Base-by-base conservation (phyloP, 2,888 invertebrate genomes). In the Abscondita cerata region DNA sequence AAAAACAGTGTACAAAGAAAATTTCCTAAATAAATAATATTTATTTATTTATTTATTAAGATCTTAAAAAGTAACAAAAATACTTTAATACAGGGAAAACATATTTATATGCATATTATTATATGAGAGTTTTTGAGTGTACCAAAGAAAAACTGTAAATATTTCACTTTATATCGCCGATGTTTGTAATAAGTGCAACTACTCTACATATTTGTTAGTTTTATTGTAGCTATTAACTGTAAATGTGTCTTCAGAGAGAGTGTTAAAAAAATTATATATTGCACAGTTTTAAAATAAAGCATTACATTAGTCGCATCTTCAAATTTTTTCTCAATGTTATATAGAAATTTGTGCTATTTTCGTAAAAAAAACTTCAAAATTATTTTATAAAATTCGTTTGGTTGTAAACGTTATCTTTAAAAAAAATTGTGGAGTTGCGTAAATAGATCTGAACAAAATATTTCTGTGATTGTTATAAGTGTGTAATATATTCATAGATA, bases 381-480 rank as follows among this genome's bases (percentile, higher is more conserved):
- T 66, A 66, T 62, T 69, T 64, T 64, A 57, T 67, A 66, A 64
- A 66, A 64, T 57, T 25, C 57, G 52, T 52, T 52, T 61, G 41
- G 48, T 46, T 53, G 57, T 53, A 48, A 25, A 8, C 16, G 8
- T 16, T 41, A 41, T 15, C 9, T 41, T n/a, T 18, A 44, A 1
- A 40, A 44, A 2, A 53, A 54, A 18, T 59, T 64, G 65, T 68
- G 65, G 65, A 67, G 65, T 66, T 67, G 69, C 65, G 68, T 44
- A 44, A 16, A 44, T 70, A 68, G 68, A 70, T 72, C 69, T 70
- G 66, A 72, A 70, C 70, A 72, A 74, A 72, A 9, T 73, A 73
- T 76, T 76, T 78, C 77, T 78, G 78, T 79, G 78, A 78, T 78
- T 78, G 76, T 78, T 77, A 75, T 77, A 76, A 73, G 75, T 78